Conservation (phyloP, 2,888 invertebrate genomes). For the Chironomus riparius region DNA sequence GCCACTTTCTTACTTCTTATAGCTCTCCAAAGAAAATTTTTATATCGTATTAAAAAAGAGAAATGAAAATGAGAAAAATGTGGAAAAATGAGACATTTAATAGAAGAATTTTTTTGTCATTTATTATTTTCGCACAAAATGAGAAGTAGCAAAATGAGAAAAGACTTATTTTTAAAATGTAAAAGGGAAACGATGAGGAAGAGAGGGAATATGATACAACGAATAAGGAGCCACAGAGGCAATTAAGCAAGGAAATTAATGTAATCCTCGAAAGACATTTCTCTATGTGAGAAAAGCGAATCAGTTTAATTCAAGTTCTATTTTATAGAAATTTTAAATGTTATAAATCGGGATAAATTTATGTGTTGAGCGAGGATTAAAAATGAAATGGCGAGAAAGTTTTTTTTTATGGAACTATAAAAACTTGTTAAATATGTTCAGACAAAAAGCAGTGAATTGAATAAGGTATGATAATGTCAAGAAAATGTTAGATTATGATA, state of each 20-base stretch:
- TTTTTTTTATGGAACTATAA: neutral
- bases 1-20: neutral
- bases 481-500: no score
- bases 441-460: no score
- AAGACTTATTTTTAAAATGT: neutral
- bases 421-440: neutral
- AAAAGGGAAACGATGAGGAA: neutral
- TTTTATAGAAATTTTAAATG: neutral
- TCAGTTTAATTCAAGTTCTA: neutral
- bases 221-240: neutral
- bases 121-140: neutral
- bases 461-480: no score
- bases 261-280: conserved; percentile 2
- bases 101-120: neutral
- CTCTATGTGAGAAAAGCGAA: neutral
- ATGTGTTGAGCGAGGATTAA: neutral
- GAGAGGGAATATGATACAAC: neutral
- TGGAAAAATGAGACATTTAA: neutral
- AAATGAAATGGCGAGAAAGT: neutral
- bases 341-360: conserved; percentile 1
- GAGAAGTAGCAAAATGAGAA: neutral
- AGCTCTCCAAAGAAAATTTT: neutral
- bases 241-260: conserved; percentile 15
- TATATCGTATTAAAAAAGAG: no score
- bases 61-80: no score